Evolutionary conservation across 1,140 invertebrate species (phyloP).

Genomic region (Drosophila busckii): DNA sequence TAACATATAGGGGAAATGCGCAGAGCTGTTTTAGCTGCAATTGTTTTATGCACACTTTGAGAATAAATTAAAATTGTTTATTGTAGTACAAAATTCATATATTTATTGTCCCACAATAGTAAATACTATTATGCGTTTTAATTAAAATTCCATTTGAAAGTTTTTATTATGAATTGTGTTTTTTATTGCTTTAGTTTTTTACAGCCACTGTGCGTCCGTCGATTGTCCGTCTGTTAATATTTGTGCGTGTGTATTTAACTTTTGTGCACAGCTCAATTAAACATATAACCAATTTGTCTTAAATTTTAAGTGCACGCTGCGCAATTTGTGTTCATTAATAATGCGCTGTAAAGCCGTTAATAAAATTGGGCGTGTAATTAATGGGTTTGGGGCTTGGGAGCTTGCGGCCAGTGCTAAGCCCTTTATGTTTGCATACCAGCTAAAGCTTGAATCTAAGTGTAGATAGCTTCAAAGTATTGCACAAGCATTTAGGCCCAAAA

Average conservation of each 20-base stretch:
- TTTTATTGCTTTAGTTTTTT: constrained; percentile 1
- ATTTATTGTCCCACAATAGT: too few species aligned
- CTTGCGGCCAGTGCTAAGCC: constrained; percentile 37
- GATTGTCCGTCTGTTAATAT: too few species aligned
- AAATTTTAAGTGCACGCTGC: not conserved
- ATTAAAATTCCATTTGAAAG: too few species aligned
- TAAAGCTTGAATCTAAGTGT: constrained; percentile 23
- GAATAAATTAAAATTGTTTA: too few species aligned
- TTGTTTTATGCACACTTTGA: too few species aligned
- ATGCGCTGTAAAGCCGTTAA: constrained; percentile 20
- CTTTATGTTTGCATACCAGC: constrained; percentile 51
- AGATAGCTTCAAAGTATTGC: constrained; percentile 46
- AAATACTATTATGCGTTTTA: too few species aligned
- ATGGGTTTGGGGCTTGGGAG: constrained; percentile 20
- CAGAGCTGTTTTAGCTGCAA: too few species aligned
- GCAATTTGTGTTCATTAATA: constrained; percentile 24
- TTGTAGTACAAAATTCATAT: too few species aligned
- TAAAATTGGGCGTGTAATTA: constrained; percentile 51
- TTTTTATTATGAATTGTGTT: constrained; percentile 51
- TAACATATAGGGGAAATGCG: too few species aligned
- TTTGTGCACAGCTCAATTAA: too few species aligned
- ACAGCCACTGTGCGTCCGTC: too few species aligned
- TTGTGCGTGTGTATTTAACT: not conserved
- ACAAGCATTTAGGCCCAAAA: constrained; percentile 24
- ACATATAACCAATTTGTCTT: not conserved